Evolutionary conservation across 2,113 vertebrate species (phyloP), one percentile per base, ranked within the genome.

Genomic region (Mionectes macconnelli): DNA sequence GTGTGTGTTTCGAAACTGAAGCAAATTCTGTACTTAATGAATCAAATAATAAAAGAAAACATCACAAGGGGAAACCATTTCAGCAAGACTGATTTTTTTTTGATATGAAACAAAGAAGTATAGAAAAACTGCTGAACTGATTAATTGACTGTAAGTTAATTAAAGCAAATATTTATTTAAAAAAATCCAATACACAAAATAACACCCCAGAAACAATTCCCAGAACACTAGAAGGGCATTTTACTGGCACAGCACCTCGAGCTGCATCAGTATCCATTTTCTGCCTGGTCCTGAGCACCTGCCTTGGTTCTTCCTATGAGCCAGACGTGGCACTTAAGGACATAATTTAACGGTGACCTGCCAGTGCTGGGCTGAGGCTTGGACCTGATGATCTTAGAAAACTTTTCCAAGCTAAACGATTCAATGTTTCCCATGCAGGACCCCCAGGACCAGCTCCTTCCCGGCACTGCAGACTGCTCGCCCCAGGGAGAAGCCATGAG

Each of bases 21-120:
- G 82, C 76, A 83, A 57, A 31, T 89, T 78, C 37, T 66, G 49
- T 79, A 91, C 30, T 87, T 95, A 94, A 92, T 95, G 74, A 95
- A 92, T 85, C 63, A 49, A 81, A 86, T 63, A 70, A 49, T 87
- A 64, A 84, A 94, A 94, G 49, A 78, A 91, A 87, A 91, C 37
- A 90, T 88, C 70, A 81, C 39, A 74, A 75, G 35, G 35, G 63
- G 57, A 94, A 95, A 78, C 62, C 33, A 64, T 69, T 89, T 95
- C 83, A 95, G 68, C 27, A 39, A 83, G 49, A 90, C 22, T 89
- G 72, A 89, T 96, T 67, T 93, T 45, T 80, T 76, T 79, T 66
- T 66, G 49, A 62, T 27, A 39, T 8, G n/a, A 89, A 96, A 96
- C 73, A 90, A 91, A 30, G 13, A 74, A 91, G 24, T 62, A 72